Evolutionary conservation across 1,140 invertebrate species (phyloP).

Genomic region (Nasonia longicornis): DNA sequence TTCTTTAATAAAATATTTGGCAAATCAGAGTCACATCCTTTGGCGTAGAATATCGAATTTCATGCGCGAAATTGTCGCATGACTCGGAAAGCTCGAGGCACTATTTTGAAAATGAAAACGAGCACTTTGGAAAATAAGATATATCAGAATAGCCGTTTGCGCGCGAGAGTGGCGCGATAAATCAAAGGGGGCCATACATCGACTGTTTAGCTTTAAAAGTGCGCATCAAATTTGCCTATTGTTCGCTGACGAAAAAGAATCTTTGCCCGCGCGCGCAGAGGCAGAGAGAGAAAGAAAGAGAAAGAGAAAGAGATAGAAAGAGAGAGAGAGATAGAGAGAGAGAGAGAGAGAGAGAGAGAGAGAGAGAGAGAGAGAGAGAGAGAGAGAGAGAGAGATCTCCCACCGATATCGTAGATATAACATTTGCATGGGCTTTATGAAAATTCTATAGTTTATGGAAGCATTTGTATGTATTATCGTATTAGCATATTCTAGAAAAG

Average conservation of each 20-base stretch:
- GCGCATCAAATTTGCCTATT: slow-evolving; percentile 35
- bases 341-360: too few species aligned
- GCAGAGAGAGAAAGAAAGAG: not conserved
- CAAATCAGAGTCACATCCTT: not conserved
- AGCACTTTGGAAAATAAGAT: slow-evolving; percentile 2
- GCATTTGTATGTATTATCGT: slow-evolving; percentile 70
- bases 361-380: too few species aligned
- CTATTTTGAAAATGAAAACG: not conserved
- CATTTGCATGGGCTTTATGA: slow-evolving; percentile 70
- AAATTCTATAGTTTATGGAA: slow-evolving; percentile 71
- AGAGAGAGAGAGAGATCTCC: slow-evolving; percentile 43
- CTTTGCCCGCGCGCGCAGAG: slow-evolving; percentile 30
- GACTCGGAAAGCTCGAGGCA: not conserved
- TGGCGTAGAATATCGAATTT: too few species aligned
- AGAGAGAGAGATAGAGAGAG: too few species aligned
- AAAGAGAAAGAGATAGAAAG: too few species aligned
- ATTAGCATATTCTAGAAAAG: slow-evolving; percentile 70
- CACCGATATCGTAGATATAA: slow-evolving; percentile 62
- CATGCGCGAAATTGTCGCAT: not conserved
- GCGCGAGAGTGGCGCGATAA: not conserved
- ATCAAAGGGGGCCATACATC: slow-evolving; percentile 18
- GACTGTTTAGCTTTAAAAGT: slow-evolving; percentile 41
- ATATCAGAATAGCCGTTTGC: not conserved
- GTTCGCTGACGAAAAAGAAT: slow-evolving; percentile 24
- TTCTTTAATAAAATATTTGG: not conserved